Conservation (phyloP, 2,888 invertebrate genomes). For the Harpagoxenus sublaevis region DNA sequence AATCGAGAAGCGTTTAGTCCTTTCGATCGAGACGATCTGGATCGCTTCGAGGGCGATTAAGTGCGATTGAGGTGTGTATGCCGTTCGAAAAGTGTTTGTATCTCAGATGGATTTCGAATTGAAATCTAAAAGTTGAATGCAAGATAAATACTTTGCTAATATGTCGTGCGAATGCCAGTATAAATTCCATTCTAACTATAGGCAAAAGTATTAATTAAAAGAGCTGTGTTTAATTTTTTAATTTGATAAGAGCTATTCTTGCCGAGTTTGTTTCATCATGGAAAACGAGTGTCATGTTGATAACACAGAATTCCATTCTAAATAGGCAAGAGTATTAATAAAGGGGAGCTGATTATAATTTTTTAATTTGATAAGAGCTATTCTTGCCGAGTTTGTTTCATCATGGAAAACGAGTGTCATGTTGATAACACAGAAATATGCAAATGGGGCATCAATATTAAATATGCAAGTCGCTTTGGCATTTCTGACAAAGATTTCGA, state of each 20-base stretch:
- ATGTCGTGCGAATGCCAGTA: not conserved
- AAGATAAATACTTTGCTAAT: not conserved
- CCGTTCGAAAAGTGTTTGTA: constrained; percentile 11
- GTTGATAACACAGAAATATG: not conserved
- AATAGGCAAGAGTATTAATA: not conserved
- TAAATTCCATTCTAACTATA: not conserved
- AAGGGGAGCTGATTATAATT: not conserved
- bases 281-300: not conserved
- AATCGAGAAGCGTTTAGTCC: constrained; percentile 42
- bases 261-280: not conserved
- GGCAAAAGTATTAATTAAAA: not conserved
- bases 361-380: not conserved
- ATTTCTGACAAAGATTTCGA: not conserved
- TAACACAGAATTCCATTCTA: not conserved
- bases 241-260: not conserved
- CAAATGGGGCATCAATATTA: not conserved
- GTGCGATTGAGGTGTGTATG: not conserved
- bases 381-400: not conserved
- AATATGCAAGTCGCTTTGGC: constrained; percentile 9
- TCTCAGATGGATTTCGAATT: not conserved
- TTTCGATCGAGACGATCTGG: constrained; percentile 11
- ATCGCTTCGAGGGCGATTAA: constrained; percentile 22
- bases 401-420: not conserved
- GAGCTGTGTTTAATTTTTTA: not conserved
- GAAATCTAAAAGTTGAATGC: constrained; percentile 4